phyloP scores from a whole-genome alignment of 1,140 invertebrate species.

The Drosophila virilis region DNA sequence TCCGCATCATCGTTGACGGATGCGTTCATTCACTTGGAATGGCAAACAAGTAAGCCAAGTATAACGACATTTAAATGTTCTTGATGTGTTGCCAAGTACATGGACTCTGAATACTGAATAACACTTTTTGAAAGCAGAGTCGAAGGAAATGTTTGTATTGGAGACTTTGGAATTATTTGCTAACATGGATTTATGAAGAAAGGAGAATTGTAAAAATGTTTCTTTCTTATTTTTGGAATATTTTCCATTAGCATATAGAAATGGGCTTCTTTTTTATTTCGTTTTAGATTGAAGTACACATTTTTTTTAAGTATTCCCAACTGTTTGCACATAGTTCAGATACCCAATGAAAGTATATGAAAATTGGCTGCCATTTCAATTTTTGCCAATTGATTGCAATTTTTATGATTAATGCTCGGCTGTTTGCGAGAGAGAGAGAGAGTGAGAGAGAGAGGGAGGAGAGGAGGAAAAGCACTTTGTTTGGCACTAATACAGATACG shows the following conservation, averaged over 20 bases:
- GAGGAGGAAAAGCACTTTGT: neutral
- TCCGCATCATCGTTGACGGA: conserved; percentile 50
- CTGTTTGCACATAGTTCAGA: neutral
- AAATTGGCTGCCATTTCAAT: conserved; percentile 38
- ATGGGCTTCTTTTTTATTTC: neutral
- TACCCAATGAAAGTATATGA: conserved; percentile 12
- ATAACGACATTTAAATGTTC: conserved; percentile 42
- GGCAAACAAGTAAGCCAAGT: conserved; percentile 36
- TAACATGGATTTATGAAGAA: no score
- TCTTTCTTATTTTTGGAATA: neutral
- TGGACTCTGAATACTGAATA: neutral
- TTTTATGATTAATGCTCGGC: conserved; percentile 66
- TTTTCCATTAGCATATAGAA: neutral
- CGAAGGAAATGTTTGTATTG: no score
- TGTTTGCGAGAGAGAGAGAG: neutral
- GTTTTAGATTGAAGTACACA: neutral
- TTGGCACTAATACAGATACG: conserved; percentile 41
- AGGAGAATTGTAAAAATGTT: no score
- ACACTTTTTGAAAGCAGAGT: no score
- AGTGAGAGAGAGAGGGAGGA: neutral
- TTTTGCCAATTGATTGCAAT: conserved; percentile 73
- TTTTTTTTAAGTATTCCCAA: neutral
- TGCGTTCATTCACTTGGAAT: conserved; percentile 69
- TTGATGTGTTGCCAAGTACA: conserved; percentile 1
- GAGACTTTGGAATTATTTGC: no score